Percentiles rank a stretch among this genome's conserved stretches.
phyloP scores from a whole-genome alignment of 2,797 vertebrate species.

The Alfaro cultratus region DNA sequence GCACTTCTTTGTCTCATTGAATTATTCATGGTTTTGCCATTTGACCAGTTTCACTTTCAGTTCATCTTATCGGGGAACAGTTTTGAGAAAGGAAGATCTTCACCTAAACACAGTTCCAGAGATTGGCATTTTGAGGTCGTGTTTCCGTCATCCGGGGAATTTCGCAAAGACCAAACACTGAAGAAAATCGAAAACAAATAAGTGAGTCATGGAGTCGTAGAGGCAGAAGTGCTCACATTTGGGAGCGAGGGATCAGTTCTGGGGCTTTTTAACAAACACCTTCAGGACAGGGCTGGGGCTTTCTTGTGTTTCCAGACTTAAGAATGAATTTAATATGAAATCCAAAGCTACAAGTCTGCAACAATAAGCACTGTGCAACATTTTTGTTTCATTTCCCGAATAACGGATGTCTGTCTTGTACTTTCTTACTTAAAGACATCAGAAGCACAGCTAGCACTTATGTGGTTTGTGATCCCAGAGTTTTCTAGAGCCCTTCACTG shows the following conservation, averaged over 20 bases:
- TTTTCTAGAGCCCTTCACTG: slow-evolving; percentile 28
- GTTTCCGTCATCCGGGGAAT: slow-evolving; percentile 19
- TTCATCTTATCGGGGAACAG: slow-evolving; percentile 5
- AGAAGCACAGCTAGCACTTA: slow-evolving; percentile 14
- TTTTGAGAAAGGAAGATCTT: not conserved
- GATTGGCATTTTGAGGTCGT: slow-evolving; percentile 3
- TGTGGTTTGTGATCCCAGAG: slow-evolving; percentile 31
- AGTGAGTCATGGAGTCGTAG: slow-evolving; percentile 13
- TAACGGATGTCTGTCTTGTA: not conserved
- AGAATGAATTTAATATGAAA: not conserved
- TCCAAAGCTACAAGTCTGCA: not conserved
- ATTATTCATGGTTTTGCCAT: not conserved
- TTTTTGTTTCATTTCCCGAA: not conserved
- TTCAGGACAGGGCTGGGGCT: not conserved
- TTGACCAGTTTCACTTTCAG: slow-evolving; percentile 8
- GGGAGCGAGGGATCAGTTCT: slow-evolving; percentile 26
- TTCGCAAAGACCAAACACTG: slow-evolving; percentile 36
- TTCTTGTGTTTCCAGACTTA: slow-evolving; percentile 25
- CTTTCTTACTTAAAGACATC: slow-evolving; percentile 17
- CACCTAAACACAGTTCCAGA: slow-evolving; percentile 7
- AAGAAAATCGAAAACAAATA: slow-evolving; percentile 30
- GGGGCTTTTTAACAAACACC: slow-evolving; percentile 29
- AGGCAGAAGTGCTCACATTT: not conserved
- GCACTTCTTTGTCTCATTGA: not conserved
- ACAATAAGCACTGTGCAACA: not conserved